Conservation (phyloP, 2,113 vertebrate genomes). For the Lethenteron reissneri region DNA sequence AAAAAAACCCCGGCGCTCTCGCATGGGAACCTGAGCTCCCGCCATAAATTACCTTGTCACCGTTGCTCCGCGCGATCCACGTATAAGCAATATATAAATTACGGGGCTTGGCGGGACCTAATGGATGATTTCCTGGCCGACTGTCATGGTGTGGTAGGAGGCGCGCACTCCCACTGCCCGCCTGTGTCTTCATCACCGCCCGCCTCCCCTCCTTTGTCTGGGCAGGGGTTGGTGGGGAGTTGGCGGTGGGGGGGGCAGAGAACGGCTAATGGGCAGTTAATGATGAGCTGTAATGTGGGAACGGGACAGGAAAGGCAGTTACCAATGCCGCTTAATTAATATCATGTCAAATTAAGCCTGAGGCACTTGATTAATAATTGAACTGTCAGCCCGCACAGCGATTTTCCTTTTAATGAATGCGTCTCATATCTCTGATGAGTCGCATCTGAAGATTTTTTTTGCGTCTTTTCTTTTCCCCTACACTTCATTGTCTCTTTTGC, state of each 20-base stretch:
- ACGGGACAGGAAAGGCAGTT: slow-evolving; percentile 3
- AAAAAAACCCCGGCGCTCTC: neutral
- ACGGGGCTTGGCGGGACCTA: slow-evolving; percentile 2
- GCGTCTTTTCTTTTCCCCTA: neutral
- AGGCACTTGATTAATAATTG: slow-evolving; percentile 1
- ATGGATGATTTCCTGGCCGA: slow-evolving; percentile 1
- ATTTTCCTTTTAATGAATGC: neutral
- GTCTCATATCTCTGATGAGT: neutral
- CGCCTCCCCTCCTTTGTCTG: slow-evolving; percentile 3
- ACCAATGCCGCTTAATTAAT: slow-evolving; percentile 3
- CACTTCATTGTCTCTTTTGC: no score
- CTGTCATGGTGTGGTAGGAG: slow-evolving; percentile 3
- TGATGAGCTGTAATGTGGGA: slow-evolving; percentile 6
- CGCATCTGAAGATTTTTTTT: neutral
- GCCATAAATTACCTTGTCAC: slow-evolving; percentile 6
- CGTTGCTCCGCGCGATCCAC: neutral
- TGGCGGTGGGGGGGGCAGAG: neutral
- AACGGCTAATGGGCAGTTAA: slow-evolving; percentile 5
- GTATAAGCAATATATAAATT: slow-evolving; percentile 2
- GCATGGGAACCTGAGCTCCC: slow-evolving; percentile 3
- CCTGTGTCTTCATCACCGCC: slow-evolving; percentile 1
- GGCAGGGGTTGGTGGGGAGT: neutral
- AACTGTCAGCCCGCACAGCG: neutral
- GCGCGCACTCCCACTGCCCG: neutral
- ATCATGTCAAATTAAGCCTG: slow-evolving; percentile 1